phyloP scores from a whole-genome alignment of 2,797 vertebrate species.

The Chloroceryle amazona region DNA sequence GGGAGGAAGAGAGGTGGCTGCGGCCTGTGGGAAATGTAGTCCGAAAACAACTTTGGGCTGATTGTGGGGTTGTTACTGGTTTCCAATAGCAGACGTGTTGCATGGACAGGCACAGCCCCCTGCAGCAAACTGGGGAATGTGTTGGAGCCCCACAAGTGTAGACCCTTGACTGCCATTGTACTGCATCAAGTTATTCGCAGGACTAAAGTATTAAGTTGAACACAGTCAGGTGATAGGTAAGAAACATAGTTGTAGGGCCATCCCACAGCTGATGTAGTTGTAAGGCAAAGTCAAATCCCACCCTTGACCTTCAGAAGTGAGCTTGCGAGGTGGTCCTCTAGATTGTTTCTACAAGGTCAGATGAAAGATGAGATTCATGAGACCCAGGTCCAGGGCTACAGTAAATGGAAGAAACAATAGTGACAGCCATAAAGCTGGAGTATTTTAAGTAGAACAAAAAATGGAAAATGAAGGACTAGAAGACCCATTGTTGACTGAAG shows the following conservation, averaged over 20 bases:
- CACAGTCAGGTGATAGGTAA: rapidly evolving
- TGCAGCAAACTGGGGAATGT: too few species aligned
- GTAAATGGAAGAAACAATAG: not conserved
- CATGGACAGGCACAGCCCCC: rapidly evolving
- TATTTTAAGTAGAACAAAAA: not conserved
- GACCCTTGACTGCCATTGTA: rapidly evolving
- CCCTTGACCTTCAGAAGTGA: not conserved
- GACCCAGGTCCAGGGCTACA: not conserved
- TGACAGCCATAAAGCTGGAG: not conserved
- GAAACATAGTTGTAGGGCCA: not conserved
- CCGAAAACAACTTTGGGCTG: rapidly evolving
- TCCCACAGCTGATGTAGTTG: not conserved
- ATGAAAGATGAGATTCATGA: not conserved
- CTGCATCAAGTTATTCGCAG: rapidly evolving
- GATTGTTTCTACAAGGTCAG: not conserved
- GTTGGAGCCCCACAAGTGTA: rapidly evolving
- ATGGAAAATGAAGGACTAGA: not conserved
- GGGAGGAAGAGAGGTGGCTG: not conserved
- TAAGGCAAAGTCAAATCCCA: too few species aligned
- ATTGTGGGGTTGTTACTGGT: rapidly evolving
- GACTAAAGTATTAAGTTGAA: too few species aligned
- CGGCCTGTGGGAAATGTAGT: not conserved
- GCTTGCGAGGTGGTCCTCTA: not conserved
- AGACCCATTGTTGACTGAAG: not conserved
- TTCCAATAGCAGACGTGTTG: rapidly evolving